A percentile compares a stretch with the other conserved stretches of the same genome.
phyloP scores from a whole-genome alignment of 2,797 vertebrate species.

The Coregonus ussuriensis region DNA sequence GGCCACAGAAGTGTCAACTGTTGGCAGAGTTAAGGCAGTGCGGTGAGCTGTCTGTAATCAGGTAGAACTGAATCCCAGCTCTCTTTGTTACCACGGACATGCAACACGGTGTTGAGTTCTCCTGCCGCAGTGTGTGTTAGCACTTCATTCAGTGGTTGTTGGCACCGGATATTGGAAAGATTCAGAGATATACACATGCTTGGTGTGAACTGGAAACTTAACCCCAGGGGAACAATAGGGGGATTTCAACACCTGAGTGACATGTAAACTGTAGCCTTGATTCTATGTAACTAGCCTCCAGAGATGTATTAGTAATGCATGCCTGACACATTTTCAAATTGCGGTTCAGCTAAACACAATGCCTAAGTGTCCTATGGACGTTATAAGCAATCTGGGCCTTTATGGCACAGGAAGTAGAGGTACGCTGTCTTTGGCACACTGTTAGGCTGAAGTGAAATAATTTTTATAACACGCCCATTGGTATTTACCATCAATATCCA shows the following conservation, averaged over 20 bases:
- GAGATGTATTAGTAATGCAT: constrained; percentile 62
- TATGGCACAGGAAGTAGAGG: neutral
- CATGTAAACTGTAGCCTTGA: constrained; percentile 31
- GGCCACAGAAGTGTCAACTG: constrained; percentile 27
- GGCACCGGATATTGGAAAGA: constrained; percentile 48
- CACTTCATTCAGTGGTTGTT: constrained; percentile 17
- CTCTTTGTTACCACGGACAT: constrained; percentile 43
- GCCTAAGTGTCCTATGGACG: neutral
- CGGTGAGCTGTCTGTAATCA: constrained; percentile 18
- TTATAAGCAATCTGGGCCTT: neutral
- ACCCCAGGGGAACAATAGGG: constrained; percentile 19
- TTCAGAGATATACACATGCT: constrained; percentile 12
- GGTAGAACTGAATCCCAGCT: constrained; percentile 49
- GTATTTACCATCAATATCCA: neutral
- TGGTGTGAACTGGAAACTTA: constrained; percentile 65
- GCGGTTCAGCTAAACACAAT: neutral
- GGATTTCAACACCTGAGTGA: constrained; percentile 49
- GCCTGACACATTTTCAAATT: constrained; percentile 44
- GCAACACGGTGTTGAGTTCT: constrained; percentile 60
- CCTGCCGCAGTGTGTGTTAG: constrained; percentile 20
- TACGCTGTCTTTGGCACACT: constrained; percentile 15
- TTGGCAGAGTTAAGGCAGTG: constrained; percentile 38
- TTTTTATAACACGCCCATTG: neutral
- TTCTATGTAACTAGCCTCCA: constrained; percentile 11
- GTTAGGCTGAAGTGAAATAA: neutral